Evolutionary conservation across 2,797 vertebrate species (phyloP), one percentile per base, ranked within the genome.

Genomic region (Ataeniobius toweri): DNA sequence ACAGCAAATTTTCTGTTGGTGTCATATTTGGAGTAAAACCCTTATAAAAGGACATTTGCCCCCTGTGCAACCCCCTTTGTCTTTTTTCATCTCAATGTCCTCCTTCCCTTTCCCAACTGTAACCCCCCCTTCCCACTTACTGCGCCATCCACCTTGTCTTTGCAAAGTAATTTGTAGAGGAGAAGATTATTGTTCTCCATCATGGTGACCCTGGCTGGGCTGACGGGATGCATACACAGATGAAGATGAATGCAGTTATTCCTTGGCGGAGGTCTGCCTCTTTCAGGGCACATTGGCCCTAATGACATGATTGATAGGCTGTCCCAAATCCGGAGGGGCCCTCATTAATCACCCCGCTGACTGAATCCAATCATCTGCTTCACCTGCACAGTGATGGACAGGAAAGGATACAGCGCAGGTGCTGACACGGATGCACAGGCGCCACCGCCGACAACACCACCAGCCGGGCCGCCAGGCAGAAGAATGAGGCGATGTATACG

Each of bases 251-350:
- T 99, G 98, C 96, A 99, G 97, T 99, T 98, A 97, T 98, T 98
- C 97, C 96, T 97, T 97, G 96, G 96, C 96, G 97, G 97, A 97
- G 97, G 97, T 97, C 97, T 98, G 97, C 96, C 96, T 98, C 97
- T 99, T 98, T 96, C 97, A 97, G 97, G 97, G 97, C 96, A 97
- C 97, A 97, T 97, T 98, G 96, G 97, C 95, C 96, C 97, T 99
- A 99, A 99, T 99, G 97, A 99, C 97, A 97, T 99, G 98, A 99
- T 99, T 98, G 98, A 99, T 99, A 98, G 96, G 98, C 97, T 98
- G 97, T 98, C 97, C 97, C 96, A 96, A 97, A 98, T 98, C 96
- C 94, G 92, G 96, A 96, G 97, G 96, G 97, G 97, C 97, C 96
- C 97, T 98, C 98, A 99, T 99, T 99, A 99, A 99, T 99, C 98